Base-by-base conservation (phyloP, 2,113 vertebrate species). In the Ibidorhyncha struthersii region DNA sequence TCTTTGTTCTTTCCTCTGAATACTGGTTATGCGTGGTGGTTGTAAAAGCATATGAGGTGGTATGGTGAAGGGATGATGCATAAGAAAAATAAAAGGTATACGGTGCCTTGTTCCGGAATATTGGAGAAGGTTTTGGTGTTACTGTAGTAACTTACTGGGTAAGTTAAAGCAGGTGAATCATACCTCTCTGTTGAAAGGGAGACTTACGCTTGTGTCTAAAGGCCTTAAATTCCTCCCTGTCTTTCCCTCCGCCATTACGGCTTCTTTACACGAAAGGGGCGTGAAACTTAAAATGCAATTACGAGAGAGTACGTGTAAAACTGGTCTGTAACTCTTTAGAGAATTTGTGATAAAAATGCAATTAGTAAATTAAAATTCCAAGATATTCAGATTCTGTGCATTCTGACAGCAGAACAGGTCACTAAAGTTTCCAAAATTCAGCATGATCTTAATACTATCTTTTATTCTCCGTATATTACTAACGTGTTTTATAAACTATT, bases 171-270 rank as follows among this genome's bases (percentile, higher is more conserved):
- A 73, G 21, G 8, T 26, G 11, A 59, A 32, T 76, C 17, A 14
- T 32, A 55, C 17, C 29, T 74, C 26, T 77, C 20, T 56, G 13
- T 67, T 69, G 38, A 14, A 63, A 34, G 10, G 32, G 17, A 71
- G 14, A 36, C 16, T 45, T 65, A 8, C 2, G 20, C 32, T 84
- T 45, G 8, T 50, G 21, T 77, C 52, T 53, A 26, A 86, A 52
- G 38, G 32, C 40, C 40, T 59, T 49, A 14, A 36, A 5, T 82
- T 87, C 40, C 22, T 30, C 38, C 12, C 3, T 63, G 16, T 70
- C 8, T 18, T 30, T 8, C 5, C 2, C 1, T 1, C 3, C 3
- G 11, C 5, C 6, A 4, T 47, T 55, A 43, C 0, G 2, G 7
- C 34, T 69, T 61, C 53, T 36, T 53, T n/a, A 38, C 3, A 1